Percentiles rank a stretch among this genome's conserved stretches.
Conservation (phyloP, 1,140 invertebrate species). For the Brachionus plicatilis region DNA sequence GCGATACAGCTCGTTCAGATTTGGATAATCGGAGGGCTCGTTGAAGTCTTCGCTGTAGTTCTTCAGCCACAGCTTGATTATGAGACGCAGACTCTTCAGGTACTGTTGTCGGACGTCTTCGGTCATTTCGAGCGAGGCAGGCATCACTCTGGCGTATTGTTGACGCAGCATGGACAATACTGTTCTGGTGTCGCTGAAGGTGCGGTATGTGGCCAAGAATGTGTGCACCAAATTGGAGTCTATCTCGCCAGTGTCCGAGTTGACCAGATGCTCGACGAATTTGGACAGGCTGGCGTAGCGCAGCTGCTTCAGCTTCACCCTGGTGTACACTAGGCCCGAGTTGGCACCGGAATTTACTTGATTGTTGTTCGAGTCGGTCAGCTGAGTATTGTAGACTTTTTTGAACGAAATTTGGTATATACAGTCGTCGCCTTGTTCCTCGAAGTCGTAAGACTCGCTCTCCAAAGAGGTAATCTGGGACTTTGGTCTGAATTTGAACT, state of each 20-base stretch:
- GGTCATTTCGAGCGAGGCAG: conserved; percentile 46
- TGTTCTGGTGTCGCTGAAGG: conserved; percentile 72
- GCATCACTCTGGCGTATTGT: neutral
- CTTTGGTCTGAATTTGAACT: neutral
- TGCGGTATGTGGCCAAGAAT: conserved; percentile 86
- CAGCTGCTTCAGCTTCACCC: conserved; percentile 52
- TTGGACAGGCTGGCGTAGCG: conserved; percentile 90
- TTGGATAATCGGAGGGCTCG: conserved; percentile 71
- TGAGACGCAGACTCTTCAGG: conserved; percentile 56
- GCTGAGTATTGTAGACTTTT: conserved; percentile 39
- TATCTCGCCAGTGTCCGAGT: conserved; percentile 85
- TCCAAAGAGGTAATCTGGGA: neutral
- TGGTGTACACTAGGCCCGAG: conserved; percentile 14
- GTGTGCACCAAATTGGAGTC: conserved; percentile 96
- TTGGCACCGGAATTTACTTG: neutral
- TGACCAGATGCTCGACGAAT: conserved; percentile 76
- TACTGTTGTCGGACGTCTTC: conserved; percentile 45
- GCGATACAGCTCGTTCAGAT: conserved; percentile 71
- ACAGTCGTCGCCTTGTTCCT: conserved; percentile 24
- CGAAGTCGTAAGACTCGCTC: neutral
- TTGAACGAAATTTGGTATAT: conserved; percentile 10
- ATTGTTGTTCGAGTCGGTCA: conserved; percentile 12
- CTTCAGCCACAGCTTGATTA: conserved; percentile 91
- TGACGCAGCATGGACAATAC: conserved; percentile 62
- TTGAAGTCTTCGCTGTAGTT: conserved; percentile 92